A percentile compares a stretch with the other conserved stretches of the same genome.
Conservation (phyloP, 1,140 invertebrate species). For the Diabrotica undecimpunctata region DNA sequence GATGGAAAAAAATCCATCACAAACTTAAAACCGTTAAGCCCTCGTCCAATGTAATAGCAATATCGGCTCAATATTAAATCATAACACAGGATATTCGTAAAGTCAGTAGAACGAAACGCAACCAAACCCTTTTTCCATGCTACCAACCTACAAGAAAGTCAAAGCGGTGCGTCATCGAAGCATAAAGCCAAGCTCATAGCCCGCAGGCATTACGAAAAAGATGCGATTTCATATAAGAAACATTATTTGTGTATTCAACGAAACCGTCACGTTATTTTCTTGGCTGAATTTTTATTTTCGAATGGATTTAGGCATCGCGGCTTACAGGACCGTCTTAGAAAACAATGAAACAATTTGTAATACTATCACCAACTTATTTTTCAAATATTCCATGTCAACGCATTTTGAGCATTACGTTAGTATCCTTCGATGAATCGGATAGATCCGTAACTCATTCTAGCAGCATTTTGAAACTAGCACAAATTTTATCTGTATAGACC, state of each 20-base stretch:
- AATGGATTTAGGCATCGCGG: background rate
- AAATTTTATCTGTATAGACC: too few relatives aligned
- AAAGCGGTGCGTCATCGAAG: background rate
- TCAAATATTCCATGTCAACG: too few relatives aligned
- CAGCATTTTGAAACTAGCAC: too few relatives aligned
- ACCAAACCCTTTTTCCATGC: background rate
- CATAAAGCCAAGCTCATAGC: conserved; percentile 7
- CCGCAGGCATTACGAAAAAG: background rate
- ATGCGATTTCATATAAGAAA: conserved; percentile 2
- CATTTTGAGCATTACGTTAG: too few relatives aligned
- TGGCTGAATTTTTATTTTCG: conserved; percentile 2
- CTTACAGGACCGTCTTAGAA: too few relatives aligned
- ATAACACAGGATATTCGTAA: background rate
- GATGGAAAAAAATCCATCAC: background rate
- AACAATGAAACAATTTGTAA: too few relatives aligned
- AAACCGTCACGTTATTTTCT: conserved; percentile 2
- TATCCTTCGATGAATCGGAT: too few relatives aligned
- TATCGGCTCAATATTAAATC: conserved; percentile 7
- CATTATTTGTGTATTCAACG: conserved; percentile 2
- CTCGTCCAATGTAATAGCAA: background rate
- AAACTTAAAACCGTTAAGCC: background rate
- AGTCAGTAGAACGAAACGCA: background rate
- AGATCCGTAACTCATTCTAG: too few relatives aligned
- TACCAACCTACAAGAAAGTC: background rate
- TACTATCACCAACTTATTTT: too few relatives aligned